These are phyloP conservation scores for Panzeria rudis DNA, from an alignment of 2,888 invertebrate genomes.

Conservation along the genomic window DNA sequence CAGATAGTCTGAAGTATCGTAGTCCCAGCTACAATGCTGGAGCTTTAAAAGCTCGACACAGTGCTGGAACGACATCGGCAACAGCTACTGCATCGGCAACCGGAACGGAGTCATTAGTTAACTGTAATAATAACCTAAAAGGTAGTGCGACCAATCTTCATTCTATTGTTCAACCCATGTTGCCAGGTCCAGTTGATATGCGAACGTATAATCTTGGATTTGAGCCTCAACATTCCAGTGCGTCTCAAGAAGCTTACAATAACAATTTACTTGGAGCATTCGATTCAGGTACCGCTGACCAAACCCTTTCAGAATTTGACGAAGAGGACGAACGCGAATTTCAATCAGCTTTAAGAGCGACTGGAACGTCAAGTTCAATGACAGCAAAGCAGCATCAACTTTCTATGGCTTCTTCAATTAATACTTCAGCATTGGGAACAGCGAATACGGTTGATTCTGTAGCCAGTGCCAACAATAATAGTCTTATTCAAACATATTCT, in stretches of 20 bases:
- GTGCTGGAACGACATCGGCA: slow-evolving; percentile 69
- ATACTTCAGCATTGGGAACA: slow-evolving; percentile 27
- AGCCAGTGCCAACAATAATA: slow-evolving; percentile 19
- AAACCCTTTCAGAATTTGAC: slow-evolving; percentile 89
- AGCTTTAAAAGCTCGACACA: slow-evolving; percentile 78
- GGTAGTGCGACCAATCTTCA: slow-evolving; percentile 82
- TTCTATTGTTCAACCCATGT: slow-evolving; percentile 88
- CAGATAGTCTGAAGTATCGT: slow-evolving; percentile 75
- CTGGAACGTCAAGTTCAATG: slow-evolving; percentile 82
- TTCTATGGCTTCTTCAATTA: slow-evolving; percentile 31
- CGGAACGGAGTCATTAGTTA: slow-evolving; percentile 65
- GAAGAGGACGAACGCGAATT: slow-evolving; percentile 92
- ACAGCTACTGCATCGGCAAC: slow-evolving; percentile 65
- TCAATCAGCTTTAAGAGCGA: slow-evolving; percentile 87
- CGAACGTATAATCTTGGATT: slow-evolving; percentile 89
- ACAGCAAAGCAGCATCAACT: slow-evolving; percentile 64
- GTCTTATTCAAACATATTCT: slow-evolving; percentile 51
- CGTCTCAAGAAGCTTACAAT: slow-evolving; percentile 85
- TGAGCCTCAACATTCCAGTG: slow-evolving; percentile 84
- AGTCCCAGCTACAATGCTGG: slow-evolving; percentile 76
- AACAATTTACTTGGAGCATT: slow-evolving; percentile 87
- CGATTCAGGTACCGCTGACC: slow-evolving; percentile 88
- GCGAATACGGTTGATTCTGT: slow-evolving; percentile 15
- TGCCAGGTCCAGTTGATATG: slow-evolving; percentile 96
- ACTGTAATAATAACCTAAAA: slow-evolving; percentile 73